Percentiles rank a stretch among this genome's conserved stretches.
Conservation (phyloP, 2,888 invertebrate genomes). For the Drosophila mayaguana region DNA sequence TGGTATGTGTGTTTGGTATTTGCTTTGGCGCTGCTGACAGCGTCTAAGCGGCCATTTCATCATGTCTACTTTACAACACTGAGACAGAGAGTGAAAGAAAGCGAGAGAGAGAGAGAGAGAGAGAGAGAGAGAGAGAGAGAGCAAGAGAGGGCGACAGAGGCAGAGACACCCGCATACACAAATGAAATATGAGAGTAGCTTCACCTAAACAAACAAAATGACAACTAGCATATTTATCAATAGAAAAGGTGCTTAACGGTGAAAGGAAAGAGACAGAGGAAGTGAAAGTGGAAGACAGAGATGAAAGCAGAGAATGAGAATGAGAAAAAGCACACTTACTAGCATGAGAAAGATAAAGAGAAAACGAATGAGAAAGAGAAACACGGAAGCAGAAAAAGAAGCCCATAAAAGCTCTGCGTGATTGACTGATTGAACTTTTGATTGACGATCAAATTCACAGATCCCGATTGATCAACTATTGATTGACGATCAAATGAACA, state of each 20-base stretch:
- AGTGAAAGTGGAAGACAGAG: background rate
- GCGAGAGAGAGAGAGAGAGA: background rate
- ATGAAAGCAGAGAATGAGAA: background rate
- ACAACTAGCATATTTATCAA: conserved; percentile 16
- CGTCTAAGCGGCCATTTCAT: conserved; percentile 79
- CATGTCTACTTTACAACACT: conserved; percentile 68
- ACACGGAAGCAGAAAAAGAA: no score
- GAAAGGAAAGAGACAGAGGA: background rate
- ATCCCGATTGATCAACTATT: no score
- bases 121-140: no score
- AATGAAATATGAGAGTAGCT: conserved; percentile 60
- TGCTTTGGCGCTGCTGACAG: conserved; percentile 65
- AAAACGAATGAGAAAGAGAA: background rate
- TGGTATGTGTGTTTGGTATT: conserved; percentile 38
- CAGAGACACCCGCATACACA: conserved; percentile 27
- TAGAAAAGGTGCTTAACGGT: background rate
- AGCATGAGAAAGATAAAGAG: background rate
- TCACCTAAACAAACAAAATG: conserved; percentile 34
- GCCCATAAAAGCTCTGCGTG: no score
- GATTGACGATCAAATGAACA: no score
- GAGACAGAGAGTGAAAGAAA: conserved; percentile 1
- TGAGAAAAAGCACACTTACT: no score
- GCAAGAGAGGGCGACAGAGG: background rate
- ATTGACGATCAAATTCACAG: no score
- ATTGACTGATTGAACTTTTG: no score